Percentiles rank a stretch among this genome's conserved stretches.
Conservation (phyloP, 2,797 vertebrate genomes). For the Siniperca obscura region DNA sequence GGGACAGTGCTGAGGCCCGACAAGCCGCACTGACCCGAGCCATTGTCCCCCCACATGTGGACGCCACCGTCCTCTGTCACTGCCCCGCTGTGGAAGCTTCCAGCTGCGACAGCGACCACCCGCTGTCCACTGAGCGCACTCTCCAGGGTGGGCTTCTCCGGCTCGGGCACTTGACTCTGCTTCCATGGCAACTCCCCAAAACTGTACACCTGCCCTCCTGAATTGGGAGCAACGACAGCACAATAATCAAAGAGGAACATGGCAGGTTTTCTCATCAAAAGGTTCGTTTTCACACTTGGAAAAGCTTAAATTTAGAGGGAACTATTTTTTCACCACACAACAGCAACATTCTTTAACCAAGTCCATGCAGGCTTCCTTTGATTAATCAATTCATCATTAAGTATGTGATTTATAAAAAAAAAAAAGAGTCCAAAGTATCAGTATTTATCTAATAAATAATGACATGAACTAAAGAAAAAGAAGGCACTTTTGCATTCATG, state of each 20-base stretch:
- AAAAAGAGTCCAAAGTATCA: too few species aligned
- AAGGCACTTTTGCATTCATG: too few species aligned
- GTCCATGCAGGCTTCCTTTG: neutral
- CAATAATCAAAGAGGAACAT: neutral
- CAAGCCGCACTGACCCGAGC: conserved; percentile 92
- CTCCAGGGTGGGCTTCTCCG: conserved; percentile 85
- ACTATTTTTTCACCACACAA: too few species aligned
- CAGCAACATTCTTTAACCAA: neutral
- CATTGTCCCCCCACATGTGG: conserved; percentile 97
- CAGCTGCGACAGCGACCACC: conserved; percentile 90
- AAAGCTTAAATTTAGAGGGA: neutral
- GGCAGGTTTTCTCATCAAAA: neutral
- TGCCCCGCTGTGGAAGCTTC: conserved; percentile 92
- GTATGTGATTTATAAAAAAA: neutral
- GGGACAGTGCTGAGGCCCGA: conserved; percentile 85
- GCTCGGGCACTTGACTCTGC: conserved; percentile 73
- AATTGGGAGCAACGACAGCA: neutral
- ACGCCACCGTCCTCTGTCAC: conserved; percentile 91
- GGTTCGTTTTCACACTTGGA: neutral
- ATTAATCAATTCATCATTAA: neutral
- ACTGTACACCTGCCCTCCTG: conserved; percentile 95
- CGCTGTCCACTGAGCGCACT: conserved; percentile 87
- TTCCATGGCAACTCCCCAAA: conserved; percentile 93
- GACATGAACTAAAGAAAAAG: too few species aligned
- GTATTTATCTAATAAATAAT: too few species aligned